These are phyloP conservation scores for Clunio marinus DNA, from an alignment of 2,888 invertebrate species.

Conservation along the genomic window DNA sequence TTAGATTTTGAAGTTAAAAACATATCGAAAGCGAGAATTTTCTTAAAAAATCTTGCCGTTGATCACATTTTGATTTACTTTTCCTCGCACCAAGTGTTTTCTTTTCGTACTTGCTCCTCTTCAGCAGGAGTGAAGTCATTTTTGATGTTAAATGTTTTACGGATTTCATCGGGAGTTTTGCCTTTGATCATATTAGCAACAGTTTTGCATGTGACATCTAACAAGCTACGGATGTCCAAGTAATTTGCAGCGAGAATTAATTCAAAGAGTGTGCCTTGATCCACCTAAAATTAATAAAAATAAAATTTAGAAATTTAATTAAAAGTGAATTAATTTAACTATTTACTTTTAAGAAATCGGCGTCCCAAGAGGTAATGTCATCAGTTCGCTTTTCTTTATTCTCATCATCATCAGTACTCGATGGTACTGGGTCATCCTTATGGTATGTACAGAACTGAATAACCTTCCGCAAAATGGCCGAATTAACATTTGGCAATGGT, in stretches of 20 bases:
- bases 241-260: conserved; percentile 96
- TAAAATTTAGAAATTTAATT: not conserved
- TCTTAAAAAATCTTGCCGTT: not conserved
- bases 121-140: conserved; percentile 95
- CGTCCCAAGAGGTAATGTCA: conserved; percentile 98
- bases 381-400: conserved; percentile 98
- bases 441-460: conserved; percentile 91
- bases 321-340: not conserved
- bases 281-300: conserved; percentile 58
- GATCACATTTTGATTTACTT: conserved; percentile 55
- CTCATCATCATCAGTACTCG: conserved; percentile 87
- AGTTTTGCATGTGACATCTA: conserved; percentile 97
- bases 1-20: not conserved
- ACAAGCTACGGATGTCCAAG: conserved; percentile 87
- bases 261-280: conserved; percentile 94
- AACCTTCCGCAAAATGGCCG: conserved; percentile 91
- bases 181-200: conserved; percentile 99
- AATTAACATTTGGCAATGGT: conserved; percentile 95
- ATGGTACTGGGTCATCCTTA: conserved; percentile 89
- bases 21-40: not conserved
- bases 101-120: conserved; percentile 96
- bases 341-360: conserved; percentile 82
- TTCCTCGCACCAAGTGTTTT: conserved; percentile 92
- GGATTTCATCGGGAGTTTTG: conserved; percentile 94
- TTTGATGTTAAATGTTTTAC: conserved; percentile 95